Conservation (phyloP, 2,888 invertebrate genomes). For the Cantharis rufa region DNA sequence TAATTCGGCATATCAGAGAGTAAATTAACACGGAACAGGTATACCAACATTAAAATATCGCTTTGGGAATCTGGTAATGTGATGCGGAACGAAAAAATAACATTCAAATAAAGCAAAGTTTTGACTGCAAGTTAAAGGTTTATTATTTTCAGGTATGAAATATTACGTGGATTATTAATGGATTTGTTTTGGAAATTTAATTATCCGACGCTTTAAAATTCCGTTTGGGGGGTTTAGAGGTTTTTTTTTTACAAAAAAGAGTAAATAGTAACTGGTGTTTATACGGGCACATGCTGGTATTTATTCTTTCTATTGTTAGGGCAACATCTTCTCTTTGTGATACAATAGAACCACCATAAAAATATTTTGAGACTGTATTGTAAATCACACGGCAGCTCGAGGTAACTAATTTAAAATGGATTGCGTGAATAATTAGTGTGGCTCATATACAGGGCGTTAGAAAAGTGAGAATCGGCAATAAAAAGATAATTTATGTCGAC, state of each 20-base stretch:
- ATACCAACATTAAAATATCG: conserved; percentile 8
- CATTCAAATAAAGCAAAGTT: conserved; percentile 9
- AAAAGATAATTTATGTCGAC: not conserved
- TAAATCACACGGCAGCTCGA: not conserved
- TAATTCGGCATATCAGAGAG: conserved; percentile 41
- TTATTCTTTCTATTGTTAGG: not conserved
- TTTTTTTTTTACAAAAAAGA: not conserved
- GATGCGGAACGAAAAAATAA: conserved; percentile 20
- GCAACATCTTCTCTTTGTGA: not conserved
- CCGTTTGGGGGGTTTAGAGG: not conserved
- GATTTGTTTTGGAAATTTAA: not conserved
- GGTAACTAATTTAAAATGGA: not conserved
- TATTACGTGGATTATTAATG: not conserved
- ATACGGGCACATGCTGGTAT: not conserved
- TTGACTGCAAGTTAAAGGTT: not conserved
- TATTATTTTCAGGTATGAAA: not conserved
- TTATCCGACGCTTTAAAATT: not conserved
- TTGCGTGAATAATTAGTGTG: not conserved
- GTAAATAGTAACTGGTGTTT: not conserved
- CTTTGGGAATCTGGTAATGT: conserved; percentile 13
- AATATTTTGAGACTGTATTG: not conserved
- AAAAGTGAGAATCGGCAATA: not conserved
- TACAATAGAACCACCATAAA: not conserved
- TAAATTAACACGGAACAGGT: conserved; percentile 42
- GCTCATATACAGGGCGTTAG: not conserved